Conservation (phyloP, 92 coral and sea anemone species). For the Zoanthus sociatus region DNA sequence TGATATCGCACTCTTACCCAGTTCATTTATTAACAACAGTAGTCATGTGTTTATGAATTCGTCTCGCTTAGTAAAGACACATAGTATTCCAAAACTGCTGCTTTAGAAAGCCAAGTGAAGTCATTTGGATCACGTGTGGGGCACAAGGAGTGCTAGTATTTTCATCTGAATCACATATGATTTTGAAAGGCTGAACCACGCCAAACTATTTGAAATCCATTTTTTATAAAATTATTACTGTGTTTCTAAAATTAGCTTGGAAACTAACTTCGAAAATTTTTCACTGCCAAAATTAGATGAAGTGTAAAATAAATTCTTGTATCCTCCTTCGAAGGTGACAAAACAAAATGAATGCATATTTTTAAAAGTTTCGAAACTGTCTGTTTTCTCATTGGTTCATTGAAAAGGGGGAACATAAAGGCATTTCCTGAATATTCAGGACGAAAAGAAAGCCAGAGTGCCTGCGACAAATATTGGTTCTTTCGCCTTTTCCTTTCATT, state of each 20-base stretch:
- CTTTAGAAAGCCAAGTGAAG: conserved; percentile 1
- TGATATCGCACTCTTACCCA: conserved; percentile 11
- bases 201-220: not conserved
- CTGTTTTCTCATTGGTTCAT: not conserved
- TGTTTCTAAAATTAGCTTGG: not conserved
- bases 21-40: conserved; percentile 9
- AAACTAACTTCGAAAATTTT: not conserved
- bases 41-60: conserved; percentile 45
- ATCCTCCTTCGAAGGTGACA: not conserved
- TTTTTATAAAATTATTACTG: not conserved
- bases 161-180: not conserved
- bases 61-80: conserved; percentile 52
- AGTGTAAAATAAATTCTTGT: not conserved
- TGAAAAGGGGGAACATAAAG: too few species aligned
- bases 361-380: not conserved
- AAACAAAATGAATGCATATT: not conserved
- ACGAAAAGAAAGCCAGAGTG: not conserved
- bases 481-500: conserved; percentile 27
- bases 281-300: not conserved
- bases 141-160: not conserved
- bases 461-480: not conserved
- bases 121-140: not conserved
- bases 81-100: not conserved
- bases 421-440: not conserved
- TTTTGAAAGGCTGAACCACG: not conserved